A percentile compares a stretch with the other conserved stretches of the same genome.
Evolutionary conservation across 1,140 invertebrate species (phyloP).

Genomic region (Phymastichus coffea): DNA sequence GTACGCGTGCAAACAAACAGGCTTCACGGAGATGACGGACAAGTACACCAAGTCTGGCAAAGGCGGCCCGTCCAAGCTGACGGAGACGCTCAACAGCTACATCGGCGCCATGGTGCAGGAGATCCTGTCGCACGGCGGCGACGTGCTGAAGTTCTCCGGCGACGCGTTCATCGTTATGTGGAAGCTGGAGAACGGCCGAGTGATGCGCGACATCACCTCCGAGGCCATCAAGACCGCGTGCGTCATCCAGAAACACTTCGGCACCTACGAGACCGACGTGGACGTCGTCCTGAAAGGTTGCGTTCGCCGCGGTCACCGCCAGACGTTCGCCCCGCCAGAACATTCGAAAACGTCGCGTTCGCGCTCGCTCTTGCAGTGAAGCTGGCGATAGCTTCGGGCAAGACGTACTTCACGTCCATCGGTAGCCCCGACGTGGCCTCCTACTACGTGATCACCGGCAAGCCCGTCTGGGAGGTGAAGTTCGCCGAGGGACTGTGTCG

Average conservation of each 20-base stretch:
- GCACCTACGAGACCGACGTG: conserved; percentile 61
- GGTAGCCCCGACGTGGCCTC: conserved; percentile 55
- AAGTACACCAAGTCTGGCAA: conserved; percentile 62
- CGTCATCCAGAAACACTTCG: conserved; percentile 65
- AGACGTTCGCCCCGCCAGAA: no score
- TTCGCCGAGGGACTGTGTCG: conserved; percentile 46
- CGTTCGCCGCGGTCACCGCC: no score
- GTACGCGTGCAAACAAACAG: conserved; percentile 37
- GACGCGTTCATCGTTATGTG: conserved; percentile 68
- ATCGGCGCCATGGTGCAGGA: conserved; percentile 68
- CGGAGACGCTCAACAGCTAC: conserved; percentile 65
- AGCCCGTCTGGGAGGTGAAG: conserved; percentile 65
- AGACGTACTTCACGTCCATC: conserved; percentile 60
- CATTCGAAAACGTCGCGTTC: no score
- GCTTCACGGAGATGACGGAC: conserved; percentile 66
- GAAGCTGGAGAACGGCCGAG: conserved; percentile 55
- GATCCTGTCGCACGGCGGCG: conserved; percentile 63
- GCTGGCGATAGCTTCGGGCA: conserved; percentile 64
- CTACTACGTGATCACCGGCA: conserved; percentile 62
- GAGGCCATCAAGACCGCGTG: conserved; percentile 64
- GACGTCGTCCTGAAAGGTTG: conserved; percentile 60
- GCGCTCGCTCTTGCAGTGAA: conserved; percentile 54
- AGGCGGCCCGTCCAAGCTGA: conserved; percentile 64
- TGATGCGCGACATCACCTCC: conserved; percentile 61
- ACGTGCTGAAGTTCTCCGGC: conserved; percentile 68